Base-by-base conservation (phyloP, 2,113 vertebrate genomes). In the Aspiorhynchus laticeps region DNA sequence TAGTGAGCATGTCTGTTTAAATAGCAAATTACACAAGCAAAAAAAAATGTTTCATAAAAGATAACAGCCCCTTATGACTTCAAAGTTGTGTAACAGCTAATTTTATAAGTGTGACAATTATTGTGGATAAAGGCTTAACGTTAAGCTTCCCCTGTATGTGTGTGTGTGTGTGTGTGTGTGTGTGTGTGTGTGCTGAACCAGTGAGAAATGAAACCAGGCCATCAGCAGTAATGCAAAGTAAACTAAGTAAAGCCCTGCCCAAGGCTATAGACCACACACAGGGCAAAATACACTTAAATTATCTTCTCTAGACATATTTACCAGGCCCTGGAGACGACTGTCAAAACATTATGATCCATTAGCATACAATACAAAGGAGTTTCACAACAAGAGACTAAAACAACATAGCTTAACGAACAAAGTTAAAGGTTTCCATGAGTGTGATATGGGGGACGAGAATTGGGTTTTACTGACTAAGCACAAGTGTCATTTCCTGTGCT, bases 401-500 rank as follows among this genome's bases (percentile, higher is more conserved):
- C 77, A 24, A 79, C 31, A 48, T 48, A 28, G 78, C 12, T 33
- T 36, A n/a, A 41, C 26, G 7, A 36, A 38, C 8, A n/a, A n/a
- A n/a, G 3, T 41, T 59, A 12, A 51, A 83, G 28, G 19, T 33
- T 67, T 82, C 14, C 61, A 46, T 36, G 15, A 48, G 7, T 48
- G 43, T 1, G 1, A 0, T 19, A 78, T 19, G 14, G 46, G 26
- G 69, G 28, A 24, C 0, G 11, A 51, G 81, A 4, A 65, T 83
- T 51, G 80, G 21, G 36, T 69, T 85, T 85, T 89, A 80, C 88
- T 88, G 88, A 88, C 81, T 83, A 85, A 87, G 71, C 19, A 76
- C 19, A 53, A 15, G 85, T 53, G 56, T 86, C 14, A 61, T 89
- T 85, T 91, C 88, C 85, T 65, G 89, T 90, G 86, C 90, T 78